A percentile compares a stretch with the other conserved stretches of the same genome.
phyloP scores from a whole-genome alignment of 2,797 vertebrate species.

The Agapornis canus region DNA sequence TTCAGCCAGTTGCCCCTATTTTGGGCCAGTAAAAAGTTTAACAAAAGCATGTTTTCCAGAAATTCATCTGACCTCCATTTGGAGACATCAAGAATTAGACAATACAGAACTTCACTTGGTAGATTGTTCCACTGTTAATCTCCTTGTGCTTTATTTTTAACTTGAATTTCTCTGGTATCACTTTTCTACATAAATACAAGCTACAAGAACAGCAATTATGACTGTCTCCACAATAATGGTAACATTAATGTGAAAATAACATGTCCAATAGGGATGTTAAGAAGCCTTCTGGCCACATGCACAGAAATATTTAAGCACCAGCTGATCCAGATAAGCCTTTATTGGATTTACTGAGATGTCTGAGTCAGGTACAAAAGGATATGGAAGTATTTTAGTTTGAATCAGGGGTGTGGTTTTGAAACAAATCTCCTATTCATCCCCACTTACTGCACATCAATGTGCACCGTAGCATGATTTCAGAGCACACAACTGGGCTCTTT shows the following conservation, averaged over 20 bases:
- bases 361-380: background rate
- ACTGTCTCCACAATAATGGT: background rate
- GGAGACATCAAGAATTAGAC: slow-evolving; percentile 41
- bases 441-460: background rate
- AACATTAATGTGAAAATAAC: background rate
- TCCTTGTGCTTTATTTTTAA: slow-evolving; percentile 7
- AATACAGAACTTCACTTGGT: slow-evolving; percentile 32
- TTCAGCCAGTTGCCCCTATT: slow-evolving; percentile 38
- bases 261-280: background rate
- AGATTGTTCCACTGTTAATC: background rate
- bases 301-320: background rate
- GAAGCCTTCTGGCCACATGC: background rate
- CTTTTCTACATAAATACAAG: slow-evolving; percentile 19
- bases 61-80: slow-evolving; percentile 40
- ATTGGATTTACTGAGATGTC: background rate
- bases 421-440: background rate
- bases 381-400: background rate
- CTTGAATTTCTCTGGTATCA: background rate
- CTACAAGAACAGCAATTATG: background rate
- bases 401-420: background rate
- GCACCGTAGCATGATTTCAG: background rate
- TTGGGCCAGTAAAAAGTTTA: slow-evolving; percentile 14
- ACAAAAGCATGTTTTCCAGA: slow-evolving; percentile 61
- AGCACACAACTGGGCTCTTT: background rate
- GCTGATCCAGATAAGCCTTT: background rate